Base-by-base conservation (phyloP, 2,113 vertebrate genomes). In the Xenopus laevis region DNA sequence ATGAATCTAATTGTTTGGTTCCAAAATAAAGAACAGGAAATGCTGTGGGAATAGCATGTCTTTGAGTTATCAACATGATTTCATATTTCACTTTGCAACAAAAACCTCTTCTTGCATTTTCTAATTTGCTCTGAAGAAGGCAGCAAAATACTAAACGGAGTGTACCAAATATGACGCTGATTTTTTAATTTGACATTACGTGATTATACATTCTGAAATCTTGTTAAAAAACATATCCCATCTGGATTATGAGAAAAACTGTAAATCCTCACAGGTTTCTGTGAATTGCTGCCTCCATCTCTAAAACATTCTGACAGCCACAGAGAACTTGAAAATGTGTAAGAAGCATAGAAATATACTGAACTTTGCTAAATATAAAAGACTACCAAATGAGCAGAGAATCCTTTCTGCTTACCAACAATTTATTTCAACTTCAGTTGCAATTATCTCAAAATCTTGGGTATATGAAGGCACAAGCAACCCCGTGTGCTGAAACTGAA, bases 221-320 rank as follows among this genome's bases (percentile, higher is more conserved):
- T 57, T 76, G 60, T 70, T 76, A 68, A 68, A 64, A 74, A 70
- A 76, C 55, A 75, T 63, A 65, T 75, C 73, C 65, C 73, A 75
- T 75, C 73, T 76, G 74, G 66, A 76, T 76, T 76, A 76, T 55
- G 59, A 76, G 69, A 47, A 63, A 76, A 76, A 76, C 59, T 76
- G 74, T 70, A 59, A 69, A 70, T 63, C 59, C 47, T 76, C 67
- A 70, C 74, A 70, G 30, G 67, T 70, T 76, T 64, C 67, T 27
- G 65, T 11, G 66, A 69, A 18, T 70, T 50, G 45, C 58, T 68
- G 74, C 50, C 57, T 68, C 62, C 73, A 62, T 75, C 68, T 68
- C 62, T 45, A 40, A 69, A 68, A 68, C n/a, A 75, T 61, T 68
- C 57, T 75, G 66, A 75, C 73, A 69, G 65, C 23, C 17, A 27